Evolutionary conservation across 2,797 vertebrate species (phyloP).

Genomic region (Micrastur ruficollis): DNA sequence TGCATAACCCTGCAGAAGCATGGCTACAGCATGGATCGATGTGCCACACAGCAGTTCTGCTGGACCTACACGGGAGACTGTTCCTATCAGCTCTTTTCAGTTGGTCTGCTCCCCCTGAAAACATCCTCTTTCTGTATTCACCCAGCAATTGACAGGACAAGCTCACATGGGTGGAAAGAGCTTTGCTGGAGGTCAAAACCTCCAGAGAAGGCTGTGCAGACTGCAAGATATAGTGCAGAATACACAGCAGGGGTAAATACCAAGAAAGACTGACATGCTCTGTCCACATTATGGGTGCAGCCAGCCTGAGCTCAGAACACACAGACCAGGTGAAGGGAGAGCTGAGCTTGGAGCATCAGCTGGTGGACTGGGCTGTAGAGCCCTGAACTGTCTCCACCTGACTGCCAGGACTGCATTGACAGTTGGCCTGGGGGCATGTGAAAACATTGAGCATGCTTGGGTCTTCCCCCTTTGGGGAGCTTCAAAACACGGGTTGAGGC

Average conservation of each 20-base stretch:
- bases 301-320: background rate
- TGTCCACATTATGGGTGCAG: background rate
- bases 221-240: background rate
- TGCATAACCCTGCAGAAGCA: background rate
- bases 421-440: background rate
- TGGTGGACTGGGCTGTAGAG: background rate
- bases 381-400: background rate
- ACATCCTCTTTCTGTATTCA: background rate
- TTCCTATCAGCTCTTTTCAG: background rate
- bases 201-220: background rate
- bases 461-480: background rate
- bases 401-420: background rate
- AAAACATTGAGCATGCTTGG: background rate
- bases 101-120: background rate
- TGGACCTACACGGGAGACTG: background rate
- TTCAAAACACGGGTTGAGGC: background rate
- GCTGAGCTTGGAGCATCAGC: background rate
- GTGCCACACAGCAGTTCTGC: background rate
- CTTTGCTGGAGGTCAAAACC: background rate
- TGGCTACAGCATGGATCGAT: background rate
- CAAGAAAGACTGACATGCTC: background rate
- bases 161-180: background rate
- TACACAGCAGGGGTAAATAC: background rate
- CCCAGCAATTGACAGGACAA: background rate
- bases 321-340: background rate